These are phyloP conservation scores for Lepidocyrtoides sp. DNA, from an alignment of 2,888 invertebrate species.

Conservation along the genomic window DNA sequence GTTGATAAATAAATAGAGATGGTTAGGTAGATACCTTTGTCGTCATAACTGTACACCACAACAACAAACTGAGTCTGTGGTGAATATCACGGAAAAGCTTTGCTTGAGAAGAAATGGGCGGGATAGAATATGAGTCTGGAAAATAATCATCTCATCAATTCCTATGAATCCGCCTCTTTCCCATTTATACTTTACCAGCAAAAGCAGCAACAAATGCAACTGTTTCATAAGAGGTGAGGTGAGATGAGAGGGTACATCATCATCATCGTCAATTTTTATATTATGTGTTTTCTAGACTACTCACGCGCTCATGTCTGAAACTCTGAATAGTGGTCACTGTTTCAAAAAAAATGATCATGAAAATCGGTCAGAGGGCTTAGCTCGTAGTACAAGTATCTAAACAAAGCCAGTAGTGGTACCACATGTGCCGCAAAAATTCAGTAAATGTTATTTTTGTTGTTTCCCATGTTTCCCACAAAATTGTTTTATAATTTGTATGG, in stretches of 20 bases:
- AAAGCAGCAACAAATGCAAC: neutral
- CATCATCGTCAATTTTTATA: no score
- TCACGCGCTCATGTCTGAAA: neutral
- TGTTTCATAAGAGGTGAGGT: neutral
- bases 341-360: neutral
- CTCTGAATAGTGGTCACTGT: neutral
- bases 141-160: slow-evolving; percentile 84
- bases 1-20: neutral
- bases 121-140: slow-evolving; percentile 80
- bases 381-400: neutral
- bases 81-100: slow-evolving; percentile 51
- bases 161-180: slow-evolving; percentile 81
- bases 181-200: neutral
- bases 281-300: neutral
- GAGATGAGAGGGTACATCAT: neutral
- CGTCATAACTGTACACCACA: neutral
- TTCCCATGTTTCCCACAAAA: no score
- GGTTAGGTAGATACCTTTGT: neutral
- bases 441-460: no score
- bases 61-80: slow-evolving; percentile 5
- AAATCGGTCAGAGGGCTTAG: neutral
- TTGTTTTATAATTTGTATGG: no score
- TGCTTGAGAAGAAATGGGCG: slow-evolving; percentile 81
- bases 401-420: no score
- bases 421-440: no score